phyloP scores from a whole-genome alignment of 2,797 vertebrate genomes.

The Carduelis carduelis region DNA sequence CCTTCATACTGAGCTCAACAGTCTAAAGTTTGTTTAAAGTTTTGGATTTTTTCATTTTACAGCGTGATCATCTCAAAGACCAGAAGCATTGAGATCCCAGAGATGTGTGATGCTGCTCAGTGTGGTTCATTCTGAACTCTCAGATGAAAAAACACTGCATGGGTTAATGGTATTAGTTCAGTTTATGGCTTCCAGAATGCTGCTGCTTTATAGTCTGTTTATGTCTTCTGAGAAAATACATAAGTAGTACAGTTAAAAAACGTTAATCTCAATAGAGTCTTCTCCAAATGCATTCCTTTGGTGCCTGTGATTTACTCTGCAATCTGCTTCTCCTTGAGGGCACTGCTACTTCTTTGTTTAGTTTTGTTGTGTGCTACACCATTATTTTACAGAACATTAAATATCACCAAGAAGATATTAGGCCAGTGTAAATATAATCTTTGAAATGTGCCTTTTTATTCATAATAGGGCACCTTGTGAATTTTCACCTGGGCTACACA shows the following conservation, averaged over 20 bases:
- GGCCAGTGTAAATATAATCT: constrained; percentile 35
- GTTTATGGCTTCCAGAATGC: background rate
- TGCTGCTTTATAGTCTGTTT: background rate
- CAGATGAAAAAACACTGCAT: background rate
- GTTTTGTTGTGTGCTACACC: background rate
- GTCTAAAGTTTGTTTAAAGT: background rate
- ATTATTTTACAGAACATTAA: background rate
- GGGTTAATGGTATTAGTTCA: background rate
- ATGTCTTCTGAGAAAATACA: background rate
- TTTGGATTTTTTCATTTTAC: background rate
- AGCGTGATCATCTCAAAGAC: background rate
- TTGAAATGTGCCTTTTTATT: constrained; percentile 40
- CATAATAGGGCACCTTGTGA: background rate
- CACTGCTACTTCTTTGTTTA: background rate
- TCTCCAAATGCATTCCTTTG: background rate
- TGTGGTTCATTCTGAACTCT: background rate
- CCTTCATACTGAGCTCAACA: background rate
- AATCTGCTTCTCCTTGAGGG: background rate
- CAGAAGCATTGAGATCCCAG: background rate
- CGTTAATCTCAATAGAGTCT: background rate
- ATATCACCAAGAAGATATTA: background rate
- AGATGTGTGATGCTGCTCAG: background rate
- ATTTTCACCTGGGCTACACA: constrained; percentile 24
- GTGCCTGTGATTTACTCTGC: background rate
- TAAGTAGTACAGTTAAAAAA: background rate